Evolutionary conservation across 2,113 vertebrate species (phyloP), one percentile per base, ranked within the genome.

Genomic region (Toxostoma redivivum): DNA sequence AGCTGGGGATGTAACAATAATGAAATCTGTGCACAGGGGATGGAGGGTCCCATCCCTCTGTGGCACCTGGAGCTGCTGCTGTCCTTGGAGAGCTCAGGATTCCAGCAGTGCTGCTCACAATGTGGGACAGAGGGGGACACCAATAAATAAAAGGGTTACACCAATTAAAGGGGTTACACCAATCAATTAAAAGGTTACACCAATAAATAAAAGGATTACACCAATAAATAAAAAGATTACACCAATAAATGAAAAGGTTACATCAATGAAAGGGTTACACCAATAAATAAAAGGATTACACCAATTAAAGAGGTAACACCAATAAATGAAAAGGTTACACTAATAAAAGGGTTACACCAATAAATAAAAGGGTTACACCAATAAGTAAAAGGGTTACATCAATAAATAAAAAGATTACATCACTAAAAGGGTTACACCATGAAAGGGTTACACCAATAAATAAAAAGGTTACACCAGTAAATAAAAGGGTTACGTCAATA

Each of bases 71-170:
- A 44, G 9, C 48, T 33, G 74, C 1, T 15, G 62, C 24, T 51
- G 79, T 50, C 73, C 67, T 15, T 1, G 0, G 28, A 10, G 24
- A 80, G 7, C 8, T 4, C 6, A 1, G 31, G 21, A 3, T 0
- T 13, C 3, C 20, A 71, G 5, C 37, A 28, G 7, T 4, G n/a
- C n/a, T 48, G 11, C 48, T 48, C 47, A 53, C 40, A 40, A 40
- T 40, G 40, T 40, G 40, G 12, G 15, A 40, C 40, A 40, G 40
- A 40, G 40, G 40, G n/a, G n/a, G n/a, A 22, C 38, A 31, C 28
- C 40, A 28, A 51, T 51, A 27, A 62, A 86, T 72, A 47, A 61
- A 84, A 65, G 53, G 24, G 80, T 96, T 79, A 37, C 22, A 12
- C 16, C 12, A 20, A 14, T 23, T 57, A 45, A 45, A 86, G n/a